phyloP scores from a whole-genome alignment of 1,140 invertebrate species.

The Ectropis grisescens region DNA sequence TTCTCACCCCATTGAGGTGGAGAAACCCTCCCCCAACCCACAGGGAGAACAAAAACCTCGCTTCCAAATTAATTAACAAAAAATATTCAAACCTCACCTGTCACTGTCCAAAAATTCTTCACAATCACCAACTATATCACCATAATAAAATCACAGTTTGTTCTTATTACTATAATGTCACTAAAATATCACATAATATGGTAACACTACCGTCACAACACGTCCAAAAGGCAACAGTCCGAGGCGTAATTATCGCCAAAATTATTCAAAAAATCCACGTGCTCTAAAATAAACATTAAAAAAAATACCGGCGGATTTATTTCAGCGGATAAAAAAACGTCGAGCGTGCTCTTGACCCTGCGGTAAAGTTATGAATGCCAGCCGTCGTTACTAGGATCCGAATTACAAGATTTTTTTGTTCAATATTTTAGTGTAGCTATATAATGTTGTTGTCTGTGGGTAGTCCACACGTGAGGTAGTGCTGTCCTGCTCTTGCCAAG shows the following conservation, averaged over 20 bases:
- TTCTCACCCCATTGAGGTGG: constrained; percentile 18
- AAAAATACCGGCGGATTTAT: constrained; percentile 40
- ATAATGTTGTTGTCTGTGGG: constrained; percentile 42
- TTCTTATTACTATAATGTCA: constrained; percentile 61
- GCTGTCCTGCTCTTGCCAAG: constrained; percentile 46
- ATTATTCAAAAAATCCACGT: constrained; percentile 61
- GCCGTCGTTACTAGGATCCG: constrained; percentile 60
- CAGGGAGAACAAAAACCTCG: constrained; percentile 13
- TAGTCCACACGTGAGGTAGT: constrained; percentile 56
- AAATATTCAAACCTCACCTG: constrained; percentile 38
- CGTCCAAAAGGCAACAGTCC: constrained; percentile 62
- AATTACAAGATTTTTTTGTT: constrained; percentile 61
- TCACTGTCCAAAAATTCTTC: constrained; percentile 49
- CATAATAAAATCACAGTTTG: constrained; percentile 67
- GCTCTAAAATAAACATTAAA: constrained; percentile 62
- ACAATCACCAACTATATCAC: constrained; percentile 58
- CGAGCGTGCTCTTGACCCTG: constrained; percentile 59
- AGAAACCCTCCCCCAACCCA: constrained; percentile 13
- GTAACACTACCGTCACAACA: constrained; percentile 68
- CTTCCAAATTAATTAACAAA: constrained; percentile 34
- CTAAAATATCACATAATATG: constrained; percentile 65
- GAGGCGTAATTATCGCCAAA: constrained; percentile 49
- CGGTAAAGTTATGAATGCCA: constrained; percentile 65
- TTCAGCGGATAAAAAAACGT: constrained; percentile 39
- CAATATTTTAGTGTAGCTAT: constrained; percentile 66